Evolutionary conservation across 2,888 invertebrate species (phyloP).

Genomic region (Poecilobothrus nobilitatus): DNA sequence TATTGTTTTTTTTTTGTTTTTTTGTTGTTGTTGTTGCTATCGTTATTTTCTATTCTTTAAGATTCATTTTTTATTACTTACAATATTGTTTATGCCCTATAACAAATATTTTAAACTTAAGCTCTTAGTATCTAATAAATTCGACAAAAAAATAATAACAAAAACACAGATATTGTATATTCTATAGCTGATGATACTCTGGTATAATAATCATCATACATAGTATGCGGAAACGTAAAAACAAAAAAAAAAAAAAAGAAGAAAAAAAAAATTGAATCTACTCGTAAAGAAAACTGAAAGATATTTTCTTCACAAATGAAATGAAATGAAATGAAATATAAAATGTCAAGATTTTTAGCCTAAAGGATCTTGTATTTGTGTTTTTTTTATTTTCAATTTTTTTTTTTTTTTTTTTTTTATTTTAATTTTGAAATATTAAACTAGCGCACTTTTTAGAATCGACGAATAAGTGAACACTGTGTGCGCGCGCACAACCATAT

Average conservation of each 20-base stretch:
- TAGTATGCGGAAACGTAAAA: neutral
- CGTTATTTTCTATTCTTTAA: too few relatives aligned
- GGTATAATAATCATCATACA: neutral
- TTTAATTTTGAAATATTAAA: neutral
- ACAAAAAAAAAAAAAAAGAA: neutral
- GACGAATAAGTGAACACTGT: neutral
- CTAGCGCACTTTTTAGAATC: neutral
- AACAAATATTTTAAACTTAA: neutral
- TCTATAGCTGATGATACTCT: too few relatives aligned
- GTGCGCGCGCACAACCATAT: constrained; percentile 1
- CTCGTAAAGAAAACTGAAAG: neutral
- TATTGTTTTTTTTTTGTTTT: too few relatives aligned
- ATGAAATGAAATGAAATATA: neutral
- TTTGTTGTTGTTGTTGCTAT: too few relatives aligned
- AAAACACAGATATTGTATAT: too few relatives aligned
- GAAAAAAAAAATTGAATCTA: neutral
- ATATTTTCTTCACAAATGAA: too few relatives aligned
- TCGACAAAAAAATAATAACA: too few relatives aligned
- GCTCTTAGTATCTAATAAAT: too few relatives aligned
- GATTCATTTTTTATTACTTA: neutral
- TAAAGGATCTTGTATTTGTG: neutral
- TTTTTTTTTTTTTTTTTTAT: too few relatives aligned
- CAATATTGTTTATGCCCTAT: neutral
- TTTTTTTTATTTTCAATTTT: too few relatives aligned
- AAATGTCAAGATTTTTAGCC: constrained; percentile 1